phyloP scores from a whole-genome alignment of 2,113 vertebrate genomes.

The Rhea americana region DNA sequence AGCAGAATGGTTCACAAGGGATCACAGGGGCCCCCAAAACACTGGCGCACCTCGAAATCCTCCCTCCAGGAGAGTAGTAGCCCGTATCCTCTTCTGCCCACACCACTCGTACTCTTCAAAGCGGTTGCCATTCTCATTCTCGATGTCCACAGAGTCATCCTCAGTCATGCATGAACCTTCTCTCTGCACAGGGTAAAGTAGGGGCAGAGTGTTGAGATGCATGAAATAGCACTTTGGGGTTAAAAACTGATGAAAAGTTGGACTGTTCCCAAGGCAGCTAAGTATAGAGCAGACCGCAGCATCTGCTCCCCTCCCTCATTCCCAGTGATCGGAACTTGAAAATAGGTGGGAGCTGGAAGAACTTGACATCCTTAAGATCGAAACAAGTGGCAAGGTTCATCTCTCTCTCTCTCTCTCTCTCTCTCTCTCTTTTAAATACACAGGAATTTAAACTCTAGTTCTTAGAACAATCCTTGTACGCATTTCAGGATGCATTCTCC shows the following conservation, averaged over 20 bases:
- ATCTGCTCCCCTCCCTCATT: neutral
- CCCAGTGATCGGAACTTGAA: neutral
- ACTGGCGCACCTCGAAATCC: constrained; percentile 90
- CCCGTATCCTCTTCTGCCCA: constrained; percentile 97
- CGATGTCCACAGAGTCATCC: constrained; percentile 94
- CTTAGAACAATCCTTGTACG: neutral
- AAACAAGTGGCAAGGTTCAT: neutral
- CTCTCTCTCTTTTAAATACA: neutral
- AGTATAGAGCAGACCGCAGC: neutral
- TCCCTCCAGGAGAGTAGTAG: constrained; percentile 94
- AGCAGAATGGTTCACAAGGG: neutral
- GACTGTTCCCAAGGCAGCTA: neutral
- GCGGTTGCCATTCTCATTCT: constrained; percentile 92
- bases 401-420: neutral
- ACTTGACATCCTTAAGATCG: neutral
- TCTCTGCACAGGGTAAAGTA: constrained; percentile 82
- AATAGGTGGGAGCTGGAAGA: neutral
- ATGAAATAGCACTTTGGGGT: neutral
- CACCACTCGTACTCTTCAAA: constrained; percentile 99
- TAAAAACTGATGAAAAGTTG: neutral
- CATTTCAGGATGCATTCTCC: neutral
- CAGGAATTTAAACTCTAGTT: neutral
- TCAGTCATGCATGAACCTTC: constrained; percentile 91
- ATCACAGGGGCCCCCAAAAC: neutral
- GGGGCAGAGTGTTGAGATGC: constrained; percentile 15